Evolutionary conservation across 2,888 invertebrate species (phyloP), one percentile per base, ranked within the genome.

Genomic region (Nomada goodeniana): DNA sequence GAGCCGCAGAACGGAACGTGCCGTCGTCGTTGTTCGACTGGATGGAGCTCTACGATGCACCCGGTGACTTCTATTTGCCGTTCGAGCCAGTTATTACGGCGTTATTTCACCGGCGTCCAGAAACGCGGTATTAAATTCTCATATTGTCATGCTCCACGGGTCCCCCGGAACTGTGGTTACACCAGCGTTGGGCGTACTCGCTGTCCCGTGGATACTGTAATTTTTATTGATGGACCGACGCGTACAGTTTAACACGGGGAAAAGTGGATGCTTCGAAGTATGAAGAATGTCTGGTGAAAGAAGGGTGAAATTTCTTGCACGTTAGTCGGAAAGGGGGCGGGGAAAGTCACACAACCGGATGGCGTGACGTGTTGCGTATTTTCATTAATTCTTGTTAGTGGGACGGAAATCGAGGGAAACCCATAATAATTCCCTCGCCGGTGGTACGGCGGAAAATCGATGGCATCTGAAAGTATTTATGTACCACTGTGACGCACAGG

Each of bases 71-170:
- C 83, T 88, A 83, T 88, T 88, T 80, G 82, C 76, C 80, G 87
- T 59, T 81, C 79, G 76, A 86, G 82, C 81, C 83, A 81, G 87
- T 83, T 88, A 88, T 88, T 88, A 88, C 87, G 68, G 78, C 85
- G 89, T 88, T 88, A 87, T 88, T 88, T 85, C 88, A 83, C 68
- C 74, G 68, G 4, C 5, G 67, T 61, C 77, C 75, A 29, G 59
- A 82, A 84, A 75, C 65, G 64, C 69, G 85, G 82, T 84, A 88
- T 88, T 88, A 88, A 88, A 89, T 87, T 87, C 89, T 79, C 80
- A 88, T 88, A 88, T 85, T 87, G 83, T 88, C 83, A 77, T 82
- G 86, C 75, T 77, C 72, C 60, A 70, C 81, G 81, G 71, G 77
- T 23, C 76, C 64, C 76, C 42, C 77, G 76, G 50, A 78, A 81